Evolutionary conservation across 2,888 invertebrate species (phyloP).

Genomic region (Chrysolina haemoptera): DNA sequence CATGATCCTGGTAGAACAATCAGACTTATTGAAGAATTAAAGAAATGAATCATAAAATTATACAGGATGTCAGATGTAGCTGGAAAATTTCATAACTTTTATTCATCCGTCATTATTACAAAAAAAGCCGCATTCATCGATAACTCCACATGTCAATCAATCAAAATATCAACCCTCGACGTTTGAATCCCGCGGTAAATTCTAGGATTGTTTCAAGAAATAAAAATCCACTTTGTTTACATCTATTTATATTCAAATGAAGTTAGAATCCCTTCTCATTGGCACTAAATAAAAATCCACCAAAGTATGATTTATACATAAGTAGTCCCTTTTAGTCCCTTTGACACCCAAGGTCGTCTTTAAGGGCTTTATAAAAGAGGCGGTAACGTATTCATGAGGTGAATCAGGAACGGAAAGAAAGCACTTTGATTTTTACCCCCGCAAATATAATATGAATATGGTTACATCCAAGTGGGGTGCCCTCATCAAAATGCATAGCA

Average conservation of each 20-base stretch:
- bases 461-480: conserved; percentile 65
- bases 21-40: too few relatives aligned
- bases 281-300: conserved; percentile 59
- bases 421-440: conserved; percentile 69
- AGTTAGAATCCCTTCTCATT: conserved; percentile 57
- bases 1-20: too few relatives aligned
- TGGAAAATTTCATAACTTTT: too few relatives aligned
- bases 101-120: too few relatives aligned
- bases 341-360: conserved; percentile 62
- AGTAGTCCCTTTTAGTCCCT: conserved; percentile 63
- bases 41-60: too few relatives aligned
- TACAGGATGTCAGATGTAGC: too few relatives aligned
- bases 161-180: background rate
- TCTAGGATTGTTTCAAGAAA: conserved; percentile 34
- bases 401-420: conserved; percentile 62
- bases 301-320: conserved; percentile 64
- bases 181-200: background rate
- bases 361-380: conserved; percentile 63
- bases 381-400: conserved; percentile 66
- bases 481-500: conserved; percentile 70
- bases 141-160: background rate
- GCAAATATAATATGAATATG: conserved; percentile 68
- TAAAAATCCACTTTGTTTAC: conserved; percentile 48
- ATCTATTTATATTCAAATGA: conserved; percentile 56
- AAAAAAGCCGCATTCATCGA: too few relatives aligned